Evolutionary conservation across 2,797 vertebrate species (phyloP), one percentile per base, ranked within the genome.

Genomic region (Holocentrus rufus): DNA sequence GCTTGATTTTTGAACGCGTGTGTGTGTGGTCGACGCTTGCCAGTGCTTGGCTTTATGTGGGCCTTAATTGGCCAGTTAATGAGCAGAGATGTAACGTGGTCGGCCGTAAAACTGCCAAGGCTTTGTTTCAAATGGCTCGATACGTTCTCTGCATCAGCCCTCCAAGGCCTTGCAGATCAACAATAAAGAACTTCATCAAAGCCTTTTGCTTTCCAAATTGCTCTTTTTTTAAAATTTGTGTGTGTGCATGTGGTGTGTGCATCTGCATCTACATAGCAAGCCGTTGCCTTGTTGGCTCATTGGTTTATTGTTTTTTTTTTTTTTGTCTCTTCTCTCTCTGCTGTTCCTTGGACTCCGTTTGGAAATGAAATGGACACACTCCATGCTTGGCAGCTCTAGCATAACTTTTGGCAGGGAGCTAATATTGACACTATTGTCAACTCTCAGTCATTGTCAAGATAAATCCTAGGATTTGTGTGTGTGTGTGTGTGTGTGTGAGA

Each of bases 21-120:
- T 25, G 17, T 17, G 42, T 23, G 39, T n/a, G 15, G 57, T 30
- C 36, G 49, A 22, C 31, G 2, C 22, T 63, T 30, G 44, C 25
- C 17, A 11, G 31, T 53, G 47, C 18, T 60, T 50, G 20, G 31
- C 42, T 42, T 61, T 52, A n/a, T 53, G 55, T 49, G n/a, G 63
- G 23, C 49, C 52, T 75, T 64, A 76, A 80, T 77, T 69, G 59
- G 36, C 59, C 59, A 55, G 50, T 72, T 76, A 81, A 73, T 65
- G 44, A 76, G 15, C 13, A 9, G 14, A 62, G 61, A 53, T 15
- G 36, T 60, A 63, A 50, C 55, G n/a, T 39, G 25, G 31, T 22
- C 13, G 4, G 25, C 63, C 25, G 23, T 77, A 63, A 75, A 69
- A 50, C 44, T 27, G 31, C 15, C 44, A 27, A 42, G 0, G 65